Base-by-base conservation (phyloP, 92 coral and sea anemone species). In the Phenganax marumi region DNA sequence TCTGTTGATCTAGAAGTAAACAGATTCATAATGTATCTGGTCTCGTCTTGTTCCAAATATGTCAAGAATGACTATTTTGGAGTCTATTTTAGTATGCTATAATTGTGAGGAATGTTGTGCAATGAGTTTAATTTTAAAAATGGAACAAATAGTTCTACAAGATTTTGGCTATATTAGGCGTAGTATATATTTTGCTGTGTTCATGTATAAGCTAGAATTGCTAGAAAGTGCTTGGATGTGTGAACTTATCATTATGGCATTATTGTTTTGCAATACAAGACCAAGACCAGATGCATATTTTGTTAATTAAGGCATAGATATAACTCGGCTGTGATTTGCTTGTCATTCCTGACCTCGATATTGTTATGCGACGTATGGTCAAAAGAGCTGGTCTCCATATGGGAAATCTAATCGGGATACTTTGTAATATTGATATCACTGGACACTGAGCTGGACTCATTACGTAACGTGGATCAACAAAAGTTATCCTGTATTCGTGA, bases 361-460 rank as follows among this genome's bases (percentile, higher is more conserved):
- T 61, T 78, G 16, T 23, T 50, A 56, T 10, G 22, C 56, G 21
- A 78, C 73, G 11, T 77, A 63, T 61, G 72, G 73, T 78, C 83
- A 43, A 61, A 78, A 62, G 83, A 78, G 83, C 83, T 78, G 83
- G 83, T 78, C 83, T 78, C 83, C 17, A 16, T 14, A 12, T 10
- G 43, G 14, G 72, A 50, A 63, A 78, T 78, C 47, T 25, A 60
- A 24, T 60, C 71, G 48, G 60, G 52, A 48, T 11, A 43, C 7
- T 49, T 25, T 78, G 68, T 55, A 43, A 12, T 60, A 78, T 63
- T 60, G 23, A 33, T 54, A 43, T 25, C 61, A 12, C 8, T 63
- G 21, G 10, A 43, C 0, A 76, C 16, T 52, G 66, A 26, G 83
- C 51, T 76, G 81, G 62, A 76, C 62, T 48, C 81, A 22, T 62